These are phyloP conservation scores for Polypterus bichir DNA, from an alignment of 2,113 vertebrate genomes.

Conservation along the genomic window DNA sequence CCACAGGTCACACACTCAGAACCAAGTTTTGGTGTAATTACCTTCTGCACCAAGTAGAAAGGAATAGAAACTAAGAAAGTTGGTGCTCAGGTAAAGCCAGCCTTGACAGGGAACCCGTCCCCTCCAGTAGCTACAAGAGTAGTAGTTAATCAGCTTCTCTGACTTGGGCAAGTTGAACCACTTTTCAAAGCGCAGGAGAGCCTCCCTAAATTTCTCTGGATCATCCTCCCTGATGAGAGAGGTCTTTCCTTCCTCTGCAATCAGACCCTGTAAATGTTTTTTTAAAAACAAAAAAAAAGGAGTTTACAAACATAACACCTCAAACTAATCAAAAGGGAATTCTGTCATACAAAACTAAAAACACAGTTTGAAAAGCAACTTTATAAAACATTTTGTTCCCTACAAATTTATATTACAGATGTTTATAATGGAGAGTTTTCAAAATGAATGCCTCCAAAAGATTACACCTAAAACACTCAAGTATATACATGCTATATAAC, in stretches of 20 bases:
- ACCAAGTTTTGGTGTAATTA: slow-evolving; percentile 28
- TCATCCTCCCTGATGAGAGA: slow-evolving; percentile 78
- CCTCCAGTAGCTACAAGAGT: slow-evolving; percentile 95
- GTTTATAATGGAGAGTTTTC: too few relatives aligned
- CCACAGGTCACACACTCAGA: too few relatives aligned
- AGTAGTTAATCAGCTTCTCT: slow-evolving; percentile 94
- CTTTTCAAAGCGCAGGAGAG: slow-evolving; percentile 81
- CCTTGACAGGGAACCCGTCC: slow-evolving; percentile 92
- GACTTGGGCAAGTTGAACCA: slow-evolving; percentile 78
- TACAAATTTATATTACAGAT: too few relatives aligned
- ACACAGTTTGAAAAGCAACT: too few relatives aligned
- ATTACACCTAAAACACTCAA: too few relatives aligned
- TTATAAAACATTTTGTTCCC: not conserved
- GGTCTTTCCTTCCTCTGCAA: slow-evolving; percentile 83
- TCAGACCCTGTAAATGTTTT: slow-evolving; percentile 63
- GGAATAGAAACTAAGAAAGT: slow-evolving; percentile 95
- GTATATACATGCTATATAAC: too few relatives aligned
- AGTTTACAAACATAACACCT: slow-evolving; percentile 4
- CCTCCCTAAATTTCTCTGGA: slow-evolving; percentile 88
- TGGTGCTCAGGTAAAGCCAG: slow-evolving; percentile 96
- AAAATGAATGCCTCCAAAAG: too few relatives aligned
- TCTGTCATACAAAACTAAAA: not conserved
- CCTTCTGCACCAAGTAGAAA: slow-evolving; percentile 86
- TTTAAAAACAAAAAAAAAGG: slow-evolving; percentile 16
- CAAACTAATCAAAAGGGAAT: not conserved